phyloP scores from a whole-genome alignment of 1,140 invertebrate species.

The Cheumatopsyche charites region DNA sequence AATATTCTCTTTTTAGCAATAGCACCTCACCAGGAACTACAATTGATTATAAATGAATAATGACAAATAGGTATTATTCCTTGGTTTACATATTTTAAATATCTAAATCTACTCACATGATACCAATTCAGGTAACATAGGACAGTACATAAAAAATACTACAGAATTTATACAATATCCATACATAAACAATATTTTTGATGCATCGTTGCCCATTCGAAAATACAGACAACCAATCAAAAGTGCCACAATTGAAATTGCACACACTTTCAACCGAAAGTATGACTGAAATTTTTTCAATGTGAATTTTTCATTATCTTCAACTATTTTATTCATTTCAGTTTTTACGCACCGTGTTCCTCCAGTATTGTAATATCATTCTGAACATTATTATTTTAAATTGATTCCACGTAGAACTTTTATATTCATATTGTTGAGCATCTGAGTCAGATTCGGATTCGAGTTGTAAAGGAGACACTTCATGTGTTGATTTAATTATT shows the following conservation, averaged over 20 bases:
- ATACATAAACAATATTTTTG: conserved; percentile 81
- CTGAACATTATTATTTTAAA: conserved; percentile 69
- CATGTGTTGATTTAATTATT: not conserved
- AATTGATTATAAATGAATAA: no score
- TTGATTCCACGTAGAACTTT: conserved; percentile 67
- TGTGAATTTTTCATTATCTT: no score
- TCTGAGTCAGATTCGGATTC: conserved; percentile 29
- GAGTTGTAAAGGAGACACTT: conserved; percentile 32
- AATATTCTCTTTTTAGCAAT: conserved; percentile 86
- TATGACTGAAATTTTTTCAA: conserved; percentile 72
- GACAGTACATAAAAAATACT: conserved; percentile 78
- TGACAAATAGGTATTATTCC: no score
- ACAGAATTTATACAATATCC: conserved; percentile 79
- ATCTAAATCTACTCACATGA: conserved; percentile 82
- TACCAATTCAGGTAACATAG: conserved; percentile 78
- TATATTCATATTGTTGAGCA: conserved; percentile 60
- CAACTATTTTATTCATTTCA: conserved; percentile 16
- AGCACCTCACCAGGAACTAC: conserved; percentile 88
- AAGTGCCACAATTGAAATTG: conserved; percentile 72
- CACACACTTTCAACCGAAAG: conserved; percentile 69
- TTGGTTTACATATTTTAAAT: no score
- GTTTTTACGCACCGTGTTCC: conserved; percentile 67
- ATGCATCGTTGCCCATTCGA: conserved; percentile 76
- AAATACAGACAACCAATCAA: conserved; percentile 73
- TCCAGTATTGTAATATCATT: conserved; percentile 74